Conservation (phyloP, 92 coral and sea anemone species). For the Umimayanthus chanpuru region DNA sequence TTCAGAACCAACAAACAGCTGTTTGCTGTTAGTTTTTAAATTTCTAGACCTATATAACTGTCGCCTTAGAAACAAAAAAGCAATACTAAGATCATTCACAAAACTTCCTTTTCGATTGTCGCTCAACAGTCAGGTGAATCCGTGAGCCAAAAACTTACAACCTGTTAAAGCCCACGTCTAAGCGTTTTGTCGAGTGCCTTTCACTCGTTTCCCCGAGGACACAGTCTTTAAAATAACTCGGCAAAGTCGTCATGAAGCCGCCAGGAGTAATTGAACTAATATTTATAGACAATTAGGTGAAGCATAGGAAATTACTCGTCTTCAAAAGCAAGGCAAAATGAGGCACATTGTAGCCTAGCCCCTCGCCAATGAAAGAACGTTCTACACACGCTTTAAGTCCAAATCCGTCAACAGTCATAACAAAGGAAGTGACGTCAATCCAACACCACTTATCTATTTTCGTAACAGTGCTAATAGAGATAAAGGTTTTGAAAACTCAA, state of each 20-base stretch:
- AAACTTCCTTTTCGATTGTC: not conserved
- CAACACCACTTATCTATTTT: not conserved
- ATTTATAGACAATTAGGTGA: not conserved
- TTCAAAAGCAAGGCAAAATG: not conserved
- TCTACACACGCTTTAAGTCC: not conserved
- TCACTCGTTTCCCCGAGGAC: not conserved
- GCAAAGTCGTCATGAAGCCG: not conserved
- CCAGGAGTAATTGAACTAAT: not conserved
- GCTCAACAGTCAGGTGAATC: not conserved
- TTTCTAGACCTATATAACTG: not conserved
- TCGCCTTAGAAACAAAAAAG: not conserved
- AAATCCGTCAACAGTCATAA: not conserved
- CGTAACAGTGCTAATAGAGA: not conserved
- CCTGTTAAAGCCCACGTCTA: not conserved
- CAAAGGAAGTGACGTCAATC: not conserved
- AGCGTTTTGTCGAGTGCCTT: not conserved
- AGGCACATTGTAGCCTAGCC: not conserved
- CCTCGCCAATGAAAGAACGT: not conserved
- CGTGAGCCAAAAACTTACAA: too few species aligned
- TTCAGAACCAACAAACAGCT: not conserved
- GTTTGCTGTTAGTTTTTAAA: not conserved
- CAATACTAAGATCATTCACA: not conserved
- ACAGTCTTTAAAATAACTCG: not conserved
- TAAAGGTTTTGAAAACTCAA: not conserved
- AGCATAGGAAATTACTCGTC: not conserved